Base-by-base conservation (phyloP, 2,113 vertebrate genomes). In the Diadophis punctatus region DNA sequence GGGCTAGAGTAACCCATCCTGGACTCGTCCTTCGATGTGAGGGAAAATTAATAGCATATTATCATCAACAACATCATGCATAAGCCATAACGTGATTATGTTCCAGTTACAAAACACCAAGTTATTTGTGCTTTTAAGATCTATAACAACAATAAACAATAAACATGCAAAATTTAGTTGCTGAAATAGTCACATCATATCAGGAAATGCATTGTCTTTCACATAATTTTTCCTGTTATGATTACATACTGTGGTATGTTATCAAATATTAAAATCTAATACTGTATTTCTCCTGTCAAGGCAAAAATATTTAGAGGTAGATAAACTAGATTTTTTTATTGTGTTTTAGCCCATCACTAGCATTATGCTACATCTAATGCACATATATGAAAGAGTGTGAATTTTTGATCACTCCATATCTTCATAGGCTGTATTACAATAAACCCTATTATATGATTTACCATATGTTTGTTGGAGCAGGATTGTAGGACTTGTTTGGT, bases 341-440 rank as follows among this genome's bases (percentile, higher is more conserved):
- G 8, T 52, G 91, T 95, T 92, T 95, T 93, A 95, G 58, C 87
- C 95, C 86, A 74, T 96, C 95, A 95, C 90, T 91, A n/a, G 93
- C 86, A n/a, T 93, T 89, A 0, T 39, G 91, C 93, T 95, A 93
- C 91, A 93, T 91, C 93, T 92, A 94, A 91, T 93, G 87, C 94
- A 89, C 48, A 63, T 55, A 96, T 93, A 94, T 93, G 93, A 95
- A 95, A 97, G 89, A 92, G 89, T 58, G 93, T 96, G 92, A 96
- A 92, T 94, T 94, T 93, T 92, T 68, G 86, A 80, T 92, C 90
- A 92, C 89, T 91, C 91, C 43, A 48, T 12, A 95, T 94, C 93
- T 91, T n/a, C 84, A n/a, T 8, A 88, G 91, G 60, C 56, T 86
- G 87, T 93, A 91, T 74, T 90, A 87, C n/a, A 0, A 90, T 30